A percentile compares a stretch with the other conserved stretches of the same genome.
Evolutionary conservation across 2,113 vertebrate genomes (phyloP).

Genomic region (Coregonus clupeaformis): DNA sequence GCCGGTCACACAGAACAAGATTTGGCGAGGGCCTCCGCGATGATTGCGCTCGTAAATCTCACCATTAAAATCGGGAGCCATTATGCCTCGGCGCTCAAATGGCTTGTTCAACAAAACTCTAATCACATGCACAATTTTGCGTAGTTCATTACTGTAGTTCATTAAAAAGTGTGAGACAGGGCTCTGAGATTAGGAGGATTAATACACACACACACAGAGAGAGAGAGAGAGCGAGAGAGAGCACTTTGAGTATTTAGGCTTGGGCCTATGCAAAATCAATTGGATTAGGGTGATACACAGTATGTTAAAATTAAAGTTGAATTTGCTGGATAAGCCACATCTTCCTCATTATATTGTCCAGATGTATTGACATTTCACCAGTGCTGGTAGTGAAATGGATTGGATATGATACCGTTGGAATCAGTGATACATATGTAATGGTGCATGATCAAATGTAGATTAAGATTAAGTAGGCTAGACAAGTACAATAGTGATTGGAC

Average conservation of each 20-base stretch:
- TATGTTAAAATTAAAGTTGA: too few relatives aligned
- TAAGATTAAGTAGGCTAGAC: too few relatives aligned
- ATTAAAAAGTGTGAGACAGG: conserved; percentile 49
- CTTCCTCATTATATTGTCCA: too few relatives aligned
- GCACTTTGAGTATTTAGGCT: neutral
- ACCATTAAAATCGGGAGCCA: conserved; percentile 63
- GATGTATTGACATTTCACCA: too few relatives aligned
- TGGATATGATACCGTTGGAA: too few relatives aligned
- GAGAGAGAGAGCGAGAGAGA: neutral
- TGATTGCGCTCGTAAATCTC: conserved; percentile 69
- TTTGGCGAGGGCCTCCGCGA: conserved; percentile 56
- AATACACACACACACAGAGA: too few relatives aligned
- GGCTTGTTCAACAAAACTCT: conserved; percentile 69
- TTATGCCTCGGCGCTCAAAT: conserved; percentile 59
- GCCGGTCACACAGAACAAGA: conserved; percentile 63
- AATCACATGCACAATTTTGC: conserved; percentile 58
- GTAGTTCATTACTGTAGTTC: conserved; percentile 62
- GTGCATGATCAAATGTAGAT: too few relatives aligned
- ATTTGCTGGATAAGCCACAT: too few relatives aligned
- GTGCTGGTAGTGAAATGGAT: too few relatives aligned
- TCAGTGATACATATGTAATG: too few relatives aligned
- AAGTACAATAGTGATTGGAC: too few relatives aligned
- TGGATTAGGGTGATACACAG: neutral
- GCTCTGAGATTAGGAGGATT: conserved; percentile 26
- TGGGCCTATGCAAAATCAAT: neutral